Evolutionary conservation across 2,113 vertebrate genomes (phyloP).

Genomic region (Cisticola juncidis): DNA sequence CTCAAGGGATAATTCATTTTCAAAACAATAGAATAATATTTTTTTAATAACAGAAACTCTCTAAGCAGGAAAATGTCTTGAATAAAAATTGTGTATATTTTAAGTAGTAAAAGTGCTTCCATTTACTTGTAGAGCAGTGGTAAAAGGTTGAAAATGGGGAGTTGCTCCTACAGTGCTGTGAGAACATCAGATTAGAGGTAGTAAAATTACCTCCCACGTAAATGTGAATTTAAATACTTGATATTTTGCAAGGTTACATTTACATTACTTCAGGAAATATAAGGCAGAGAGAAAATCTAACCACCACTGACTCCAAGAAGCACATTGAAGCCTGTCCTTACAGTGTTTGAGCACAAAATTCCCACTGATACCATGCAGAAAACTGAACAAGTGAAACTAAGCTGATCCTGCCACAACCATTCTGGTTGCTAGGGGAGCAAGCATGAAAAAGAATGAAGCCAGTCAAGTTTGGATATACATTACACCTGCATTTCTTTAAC

Average conservation of each 20-base stretch:
- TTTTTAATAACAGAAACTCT: constrained; percentile 59
- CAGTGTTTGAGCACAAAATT: neutral
- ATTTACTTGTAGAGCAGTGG: constrained; percentile 39
- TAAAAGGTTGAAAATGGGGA: constrained; percentile 48
- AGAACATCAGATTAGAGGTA: constrained; percentile 64
- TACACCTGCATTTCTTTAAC: constrained; percentile 56
- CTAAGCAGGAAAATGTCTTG: constrained; percentile 32
- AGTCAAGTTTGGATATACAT: constrained; percentile 44
- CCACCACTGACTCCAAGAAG: neutral
- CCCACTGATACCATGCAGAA: neutral
- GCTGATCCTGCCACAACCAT: constrained; percentile 16
- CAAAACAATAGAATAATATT: constrained; percentile 63
- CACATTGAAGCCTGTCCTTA: neutral
- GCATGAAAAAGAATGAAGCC: constrained; percentile 56
- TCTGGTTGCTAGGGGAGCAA: constrained; percentile 24
- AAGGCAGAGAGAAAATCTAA: constrained; percentile 20
- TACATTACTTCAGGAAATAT: constrained; percentile 54
- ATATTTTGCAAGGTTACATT: constrained; percentile 60
- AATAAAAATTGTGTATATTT: constrained; percentile 48
- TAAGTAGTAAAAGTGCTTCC: constrained; percentile 25
- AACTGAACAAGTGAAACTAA: neutral
- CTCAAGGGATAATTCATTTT: constrained; percentile 59
- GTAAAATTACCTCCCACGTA: constrained; percentile 48
- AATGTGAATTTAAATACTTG: constrained; percentile 60
- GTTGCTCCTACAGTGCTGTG: constrained; percentile 36